A percentile compares a stretch with the other conserved stretches of the same genome.
phyloP scores from a whole-genome alignment of 2,797 vertebrate genomes.

The Apogon hyalosoma region DNA sequence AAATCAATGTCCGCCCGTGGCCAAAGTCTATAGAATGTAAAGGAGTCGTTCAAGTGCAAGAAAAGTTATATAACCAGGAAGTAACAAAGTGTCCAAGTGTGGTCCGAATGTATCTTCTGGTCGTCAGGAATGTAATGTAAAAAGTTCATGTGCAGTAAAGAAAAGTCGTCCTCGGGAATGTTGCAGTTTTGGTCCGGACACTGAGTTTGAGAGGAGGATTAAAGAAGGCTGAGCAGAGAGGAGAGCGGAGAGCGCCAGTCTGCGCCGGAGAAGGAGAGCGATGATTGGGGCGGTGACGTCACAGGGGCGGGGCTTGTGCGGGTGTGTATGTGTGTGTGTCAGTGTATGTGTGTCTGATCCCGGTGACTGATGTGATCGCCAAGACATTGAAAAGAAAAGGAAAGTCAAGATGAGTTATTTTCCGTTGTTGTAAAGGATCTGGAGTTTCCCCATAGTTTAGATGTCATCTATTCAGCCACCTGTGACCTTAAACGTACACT shows the following conservation, averaged over 20 bases:
- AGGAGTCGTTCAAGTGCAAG: constrained; percentile 66
- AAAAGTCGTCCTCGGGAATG: constrained; percentile 74
- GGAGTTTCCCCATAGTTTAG: constrained; percentile 6
- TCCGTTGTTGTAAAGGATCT: constrained; percentile 24
- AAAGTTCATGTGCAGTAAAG: constrained; percentile 34
- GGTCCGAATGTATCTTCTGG: constrained; percentile 50
- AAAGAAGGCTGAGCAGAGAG: constrained; percentile 60
- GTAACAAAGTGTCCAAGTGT: constrained; percentile 56
- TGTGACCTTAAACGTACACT: constrained; percentile 1
- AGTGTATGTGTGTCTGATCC: constrained; percentile 29
- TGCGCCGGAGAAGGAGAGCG: constrained; percentile 59
- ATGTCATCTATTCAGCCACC: constrained; percentile 1
- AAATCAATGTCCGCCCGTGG: constrained; percentile 43
- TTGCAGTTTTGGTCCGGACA: constrained; percentile 67
- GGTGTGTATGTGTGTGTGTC: constrained; percentile 5
- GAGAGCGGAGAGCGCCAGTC: constrained; percentile 63
- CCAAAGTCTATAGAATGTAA: constrained; percentile 66
- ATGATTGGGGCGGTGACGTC: constrained; percentile 71
- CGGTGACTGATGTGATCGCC: constrained; percentile 57
- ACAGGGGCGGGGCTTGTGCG: constrained; percentile 72
- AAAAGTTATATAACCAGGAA: constrained; percentile 68
- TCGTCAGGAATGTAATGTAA: constrained; percentile 33
- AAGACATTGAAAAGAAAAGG: constrained; percentile 17
- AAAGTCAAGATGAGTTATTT: constrained; percentile 29
- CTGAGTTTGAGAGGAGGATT: constrained; percentile 51